A percentile compares a stretch with the other conserved stretches of the same genome.
phyloP scores from a whole-genome alignment of 37 sponge, comb jelly and placozoan genomes.

The Oopsacas minuta region DNA sequence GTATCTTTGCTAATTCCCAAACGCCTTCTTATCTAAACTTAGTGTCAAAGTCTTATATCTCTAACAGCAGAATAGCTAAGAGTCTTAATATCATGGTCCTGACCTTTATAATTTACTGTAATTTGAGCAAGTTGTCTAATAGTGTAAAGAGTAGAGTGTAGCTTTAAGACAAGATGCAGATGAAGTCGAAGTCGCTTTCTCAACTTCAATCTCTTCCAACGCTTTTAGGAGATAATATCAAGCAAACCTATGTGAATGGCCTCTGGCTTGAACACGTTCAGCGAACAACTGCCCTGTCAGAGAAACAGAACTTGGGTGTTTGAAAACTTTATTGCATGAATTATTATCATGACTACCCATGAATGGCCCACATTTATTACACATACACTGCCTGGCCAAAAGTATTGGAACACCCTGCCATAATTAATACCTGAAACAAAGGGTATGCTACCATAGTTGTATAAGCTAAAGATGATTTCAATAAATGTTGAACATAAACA shows the following conservation, averaged over 20 bases:
- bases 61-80: neutral
- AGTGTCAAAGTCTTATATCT: slow-evolving; percentile 2
- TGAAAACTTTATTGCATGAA: neutral
- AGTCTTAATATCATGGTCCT: neutral
- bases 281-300: neutral
- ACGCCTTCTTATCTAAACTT: slow-evolving; percentile 3
- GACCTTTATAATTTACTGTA: slow-evolving; percentile 8
- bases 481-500: too few relatives aligned
- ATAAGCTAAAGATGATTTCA: too few relatives aligned
- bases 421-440: too few relatives aligned
- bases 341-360: slow-evolving; percentile 7
- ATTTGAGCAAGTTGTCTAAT: slow-evolving; percentile 7
- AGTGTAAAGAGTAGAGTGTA: slow-evolving; percentile 1
- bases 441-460: too few relatives aligned
- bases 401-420: too few relatives aligned
- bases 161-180: neutral
- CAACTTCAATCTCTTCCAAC: neutral
- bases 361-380: neutral
- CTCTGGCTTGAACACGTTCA: slow-evolving; percentile 17
- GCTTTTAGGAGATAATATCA: slow-evolving; percentile 2
- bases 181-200: neutral
- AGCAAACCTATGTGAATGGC: neutral
- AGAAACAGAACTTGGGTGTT: neutral
- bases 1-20: neutral
- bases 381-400: too few relatives aligned